Evolutionary conservation across 2,888 invertebrate genomes (phyloP), one percentile per base, ranked within the genome.

Genomic region (Diarsia dahlii): DNA sequence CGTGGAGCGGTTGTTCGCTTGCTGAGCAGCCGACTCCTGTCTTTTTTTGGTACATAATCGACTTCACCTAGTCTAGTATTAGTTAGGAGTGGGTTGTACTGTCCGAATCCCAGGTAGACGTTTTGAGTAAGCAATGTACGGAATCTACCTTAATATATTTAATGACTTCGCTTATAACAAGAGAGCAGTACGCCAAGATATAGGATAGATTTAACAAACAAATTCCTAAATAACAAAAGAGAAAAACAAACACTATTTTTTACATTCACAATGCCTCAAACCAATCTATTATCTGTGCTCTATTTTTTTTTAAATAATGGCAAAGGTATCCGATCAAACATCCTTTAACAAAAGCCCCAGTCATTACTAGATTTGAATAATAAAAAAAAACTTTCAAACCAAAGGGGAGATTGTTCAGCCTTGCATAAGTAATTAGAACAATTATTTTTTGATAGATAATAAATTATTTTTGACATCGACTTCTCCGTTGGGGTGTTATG

Each of bases 371-470:
- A 95, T 96, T 96, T 95, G 94, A 96, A 96, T 96, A 94, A 94
- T 93, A 94, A 94, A 91, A 90, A 86, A 80, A 74, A 67, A 54
- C 68, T 80, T 84, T 68, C 84, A 91, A 91, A 90, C 88, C 82
- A 88, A 89, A 93, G 95, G 95, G 95, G 95, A 91, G 92, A 92
- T 89, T 89, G 86, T 77, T 78, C 93, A 89, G 84, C 91, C 91
- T 94, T 94, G 96, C 96, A 95, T 96, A 94, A 94, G 94, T 95
- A 96, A 95, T 95, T 95, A 95, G 93, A 92, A 94, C 95, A 94
- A 95, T 96, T 95, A 95, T 95, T 95, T 93, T 95, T 93, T 95
- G 94, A 95, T 95, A 94, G 94, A 93, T 95, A 94, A 96, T 96
- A 95, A 94, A 95, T 95, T 95, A 95, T 94, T 90, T 93, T 84